Conservation (phyloP, 1,140 invertebrate species). For the Hyles vespertilio region DNA sequence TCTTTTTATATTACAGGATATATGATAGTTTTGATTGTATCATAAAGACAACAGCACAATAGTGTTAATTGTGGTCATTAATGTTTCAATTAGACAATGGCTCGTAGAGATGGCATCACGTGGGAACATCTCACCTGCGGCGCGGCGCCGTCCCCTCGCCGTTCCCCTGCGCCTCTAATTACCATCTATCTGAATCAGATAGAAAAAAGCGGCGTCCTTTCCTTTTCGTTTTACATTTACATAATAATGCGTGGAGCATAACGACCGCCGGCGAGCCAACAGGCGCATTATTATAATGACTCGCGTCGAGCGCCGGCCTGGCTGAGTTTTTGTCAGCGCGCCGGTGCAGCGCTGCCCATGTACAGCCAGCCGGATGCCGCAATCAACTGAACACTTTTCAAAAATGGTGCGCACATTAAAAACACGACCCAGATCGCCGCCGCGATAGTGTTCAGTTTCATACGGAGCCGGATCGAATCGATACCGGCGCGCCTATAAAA, state of each 20-base stretch:
- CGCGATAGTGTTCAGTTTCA: slow-evolving; percentile 13
- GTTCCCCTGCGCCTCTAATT: slow-evolving; percentile 49
- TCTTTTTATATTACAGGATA: no score
- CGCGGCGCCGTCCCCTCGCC: slow-evolving; percentile 25
- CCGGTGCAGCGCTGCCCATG: slow-evolving; percentile 30
- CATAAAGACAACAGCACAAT: neutral
- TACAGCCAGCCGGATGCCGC: slow-evolving; percentile 6
- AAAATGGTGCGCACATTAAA: slow-evolving; percentile 20
- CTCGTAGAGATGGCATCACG: slow-evolving; percentile 24
- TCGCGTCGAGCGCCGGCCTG: slow-evolving; percentile 27
- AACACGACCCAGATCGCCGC: slow-evolving; percentile 16
- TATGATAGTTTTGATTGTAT: no score
- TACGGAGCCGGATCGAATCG: neutral
- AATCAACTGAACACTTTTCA: slow-evolving; percentile 3
- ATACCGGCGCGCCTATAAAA: neutral
- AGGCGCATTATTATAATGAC: slow-evolving; percentile 54
- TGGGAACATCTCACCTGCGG: slow-evolving; percentile 53
- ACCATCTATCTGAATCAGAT: slow-evolving; percentile 66
- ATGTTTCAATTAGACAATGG: slow-evolving; percentile 3
- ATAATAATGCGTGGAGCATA: slow-evolving; percentile 68
- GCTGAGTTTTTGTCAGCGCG: slow-evolving; percentile 35
- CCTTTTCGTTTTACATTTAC: slow-evolving; percentile 65
- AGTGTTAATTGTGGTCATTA: slow-evolving; percentile 3
- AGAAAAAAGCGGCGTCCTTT: slow-evolving; percentile 56
- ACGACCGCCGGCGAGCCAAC: slow-evolving; percentile 38